These are phyloP conservation scores for Petrosia ficiformis DNA, from an alignment of 37 sponge, comb jelly and placozoan species.

Conservation along the genomic window DNA sequence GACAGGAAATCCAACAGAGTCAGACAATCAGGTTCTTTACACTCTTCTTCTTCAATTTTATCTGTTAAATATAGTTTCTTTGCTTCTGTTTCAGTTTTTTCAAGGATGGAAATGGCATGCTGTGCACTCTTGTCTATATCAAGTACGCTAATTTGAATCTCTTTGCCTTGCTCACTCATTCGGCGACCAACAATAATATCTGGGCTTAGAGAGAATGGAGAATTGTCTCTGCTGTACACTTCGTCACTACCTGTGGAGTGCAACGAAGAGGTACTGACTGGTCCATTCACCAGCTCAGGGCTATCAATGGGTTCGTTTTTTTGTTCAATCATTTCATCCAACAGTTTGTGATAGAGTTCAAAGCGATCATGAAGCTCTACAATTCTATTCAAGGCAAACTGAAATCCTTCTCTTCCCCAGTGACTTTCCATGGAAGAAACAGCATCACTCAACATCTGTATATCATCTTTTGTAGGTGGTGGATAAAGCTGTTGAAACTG, in stretches of 20 bases:
- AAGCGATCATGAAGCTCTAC: conserved; percentile 55
- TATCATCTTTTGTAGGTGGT: conserved; percentile 29
- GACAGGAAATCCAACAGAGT: neutral
- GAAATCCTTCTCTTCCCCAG: conserved; percentile 40
- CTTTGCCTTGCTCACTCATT: neutral
- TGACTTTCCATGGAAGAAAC: conserved; percentile 21
- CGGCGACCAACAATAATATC: neutral
- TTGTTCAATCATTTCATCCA: conserved; percentile 32
- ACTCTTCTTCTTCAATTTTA: neutral
- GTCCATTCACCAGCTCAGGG: neutral
- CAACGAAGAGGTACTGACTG: neutral
- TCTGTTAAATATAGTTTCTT: neutral
- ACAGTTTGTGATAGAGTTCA: conserved; percentile 7
- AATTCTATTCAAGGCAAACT: conserved; percentile 63
- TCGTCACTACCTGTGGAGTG: neutral
- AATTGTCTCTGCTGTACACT: too few relatives aligned
- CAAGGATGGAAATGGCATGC: neutral
- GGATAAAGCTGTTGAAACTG: conserved; percentile 38
- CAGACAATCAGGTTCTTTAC: neutral
- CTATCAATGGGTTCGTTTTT: neutral
- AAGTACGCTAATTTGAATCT: neutral
- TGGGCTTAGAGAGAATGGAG: neutral
- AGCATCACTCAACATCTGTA: conserved; percentile 35
- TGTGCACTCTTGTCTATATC: neutral
- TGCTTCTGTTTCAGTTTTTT: neutral